Percentiles rank a stretch among this genome's conserved stretches.
Conservation (phyloP, 1,140 invertebrate species). For the Andrena cerasifolii region DNA sequence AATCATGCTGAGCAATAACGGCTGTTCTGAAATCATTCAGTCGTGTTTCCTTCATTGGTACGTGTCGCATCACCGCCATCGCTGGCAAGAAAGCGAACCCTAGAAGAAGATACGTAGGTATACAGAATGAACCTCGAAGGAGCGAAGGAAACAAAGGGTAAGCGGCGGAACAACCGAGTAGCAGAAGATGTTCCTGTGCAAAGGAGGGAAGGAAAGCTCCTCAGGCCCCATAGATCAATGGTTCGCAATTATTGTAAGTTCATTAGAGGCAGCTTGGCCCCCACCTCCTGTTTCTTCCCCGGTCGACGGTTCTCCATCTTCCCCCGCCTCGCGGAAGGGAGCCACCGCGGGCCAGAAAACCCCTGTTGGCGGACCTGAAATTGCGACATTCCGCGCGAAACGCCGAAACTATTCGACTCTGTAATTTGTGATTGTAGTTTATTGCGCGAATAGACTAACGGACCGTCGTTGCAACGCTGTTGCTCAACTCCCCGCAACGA, state of each 20-base stretch:
- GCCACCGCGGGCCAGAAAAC: constrained; percentile 68
- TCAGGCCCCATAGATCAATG: constrained; percentile 80
- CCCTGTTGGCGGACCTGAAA: constrained; percentile 78
- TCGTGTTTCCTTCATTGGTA: no score
- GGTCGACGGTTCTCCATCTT: constrained; percentile 61
- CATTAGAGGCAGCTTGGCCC: constrained; percentile 75
- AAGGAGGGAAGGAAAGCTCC: constrained; percentile 72
- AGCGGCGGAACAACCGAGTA: constrained; percentile 20
- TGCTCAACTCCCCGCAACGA: constrained; percentile 66
- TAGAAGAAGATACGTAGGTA: background rate
- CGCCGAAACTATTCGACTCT: constrained; percentile 82
- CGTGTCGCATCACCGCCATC: no score
- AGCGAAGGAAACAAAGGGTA: constrained; percentile 5
- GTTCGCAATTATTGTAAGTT: constrained; percentile 83
- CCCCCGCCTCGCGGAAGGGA: constrained; percentile 58
- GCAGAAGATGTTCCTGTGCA: constrained; percentile 45
- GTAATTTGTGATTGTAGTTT: constrained; percentile 83
- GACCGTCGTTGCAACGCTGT: constrained; percentile 62
- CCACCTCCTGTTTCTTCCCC: constrained; percentile 35
- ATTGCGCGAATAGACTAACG: constrained; percentile 80
- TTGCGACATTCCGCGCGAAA: constrained; percentile 82
- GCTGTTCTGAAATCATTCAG: no score
- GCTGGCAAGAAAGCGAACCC: constrained; percentile 5
- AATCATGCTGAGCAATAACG: no score
- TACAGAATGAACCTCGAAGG: background rate